Evolutionary conservation across 2,888 invertebrate genomes (phyloP).

Genomic region (Heterodera filipjevi): DNA sequence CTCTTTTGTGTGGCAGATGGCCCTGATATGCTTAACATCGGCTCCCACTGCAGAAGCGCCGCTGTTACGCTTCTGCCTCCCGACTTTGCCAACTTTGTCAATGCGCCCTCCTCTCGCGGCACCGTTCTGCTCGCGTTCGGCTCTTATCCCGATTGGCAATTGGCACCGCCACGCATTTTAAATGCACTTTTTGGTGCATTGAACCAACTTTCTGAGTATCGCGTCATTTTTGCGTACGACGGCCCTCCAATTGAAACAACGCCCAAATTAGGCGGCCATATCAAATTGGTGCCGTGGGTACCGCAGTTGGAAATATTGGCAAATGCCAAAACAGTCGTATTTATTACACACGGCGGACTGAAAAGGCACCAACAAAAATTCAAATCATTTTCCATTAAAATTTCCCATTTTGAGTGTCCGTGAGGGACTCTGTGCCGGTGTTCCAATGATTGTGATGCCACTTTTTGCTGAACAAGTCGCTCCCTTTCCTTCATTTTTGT

Average conservation of each 20-base stretch:
- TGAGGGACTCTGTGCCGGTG: constrained; percentile 36
- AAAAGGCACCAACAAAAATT: constrained; percentile 40
- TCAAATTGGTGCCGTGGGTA: constrained; percentile 42
- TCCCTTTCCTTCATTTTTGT: neutral
- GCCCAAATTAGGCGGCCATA: constrained; percentile 29
- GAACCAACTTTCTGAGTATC: constrained; percentile 34
- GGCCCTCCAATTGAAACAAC: constrained; percentile 30
- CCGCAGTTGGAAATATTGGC: constrained; percentile 45
- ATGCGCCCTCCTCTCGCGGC: constrained; percentile 40
- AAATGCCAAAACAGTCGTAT: constrained; percentile 42
- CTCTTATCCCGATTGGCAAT: constrained; percentile 37
- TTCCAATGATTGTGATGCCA: constrained; percentile 39
- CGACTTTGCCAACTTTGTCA: constrained; percentile 38
- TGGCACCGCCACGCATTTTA: constrained; percentile 36
- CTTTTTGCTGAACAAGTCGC: constrained; percentile 40
- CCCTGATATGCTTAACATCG: constrained; percentile 39
- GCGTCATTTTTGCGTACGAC: constrained; percentile 43
- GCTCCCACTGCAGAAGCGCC: constrained; percentile 36
- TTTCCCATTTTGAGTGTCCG: constrained; percentile 34
- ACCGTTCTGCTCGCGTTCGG: constrained; percentile 44
- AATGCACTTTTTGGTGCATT: constrained; percentile 38
- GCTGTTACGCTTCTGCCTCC: constrained; percentile 7
- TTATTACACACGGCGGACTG: constrained; percentile 48
- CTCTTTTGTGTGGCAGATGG: too few relatives aligned
- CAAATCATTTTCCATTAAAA: neutral